These are phyloP conservation scores for Cyclopterus lumpus DNA, from an alignment of 2,797 vertebrate species.

Conservation along the genomic window DNA sequence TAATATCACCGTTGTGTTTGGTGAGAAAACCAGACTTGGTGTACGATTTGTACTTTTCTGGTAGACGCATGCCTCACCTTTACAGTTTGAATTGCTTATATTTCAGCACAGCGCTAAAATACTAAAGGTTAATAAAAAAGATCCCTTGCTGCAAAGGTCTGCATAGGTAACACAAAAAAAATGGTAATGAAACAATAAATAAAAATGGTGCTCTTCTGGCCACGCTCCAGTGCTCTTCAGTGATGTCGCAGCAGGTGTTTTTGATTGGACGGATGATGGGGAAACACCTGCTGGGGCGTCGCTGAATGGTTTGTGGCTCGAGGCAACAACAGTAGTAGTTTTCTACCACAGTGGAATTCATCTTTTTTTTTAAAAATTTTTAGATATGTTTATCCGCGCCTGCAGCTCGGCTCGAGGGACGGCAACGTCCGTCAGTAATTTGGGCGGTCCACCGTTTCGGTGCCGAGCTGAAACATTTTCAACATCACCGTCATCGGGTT, in stretches of 20 bases:
- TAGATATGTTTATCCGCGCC: neutral
- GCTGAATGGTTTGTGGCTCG: conserved; percentile 9
- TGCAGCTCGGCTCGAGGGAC: neutral
- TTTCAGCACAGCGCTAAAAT: neutral
- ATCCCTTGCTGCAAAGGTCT: neutral
- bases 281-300: conserved; percentile 51
- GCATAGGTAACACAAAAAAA: neutral
- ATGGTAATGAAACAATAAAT: too few relatives aligned
- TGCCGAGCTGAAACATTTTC: neutral
- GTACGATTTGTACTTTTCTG: neutral
- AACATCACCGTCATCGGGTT: too few relatives aligned
- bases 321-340: conserved; percentile 23
- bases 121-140: too few relatives aligned
- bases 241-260: conserved; percentile 28
- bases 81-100: neutral
- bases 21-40: neutral
- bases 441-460: neutral
- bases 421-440: neutral
- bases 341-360: neutral
- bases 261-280: conserved; percentile 30
- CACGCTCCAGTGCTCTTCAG: neutral
- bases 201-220: neutral
- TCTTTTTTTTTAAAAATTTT: neutral
- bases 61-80: neutral
- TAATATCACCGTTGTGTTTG: neutral